A percentile compares a stretch with the other conserved stretches of the same genome.
phyloP scores from a whole-genome alignment of 1,140 invertebrate species.

The Capitella teleta region DNA sequence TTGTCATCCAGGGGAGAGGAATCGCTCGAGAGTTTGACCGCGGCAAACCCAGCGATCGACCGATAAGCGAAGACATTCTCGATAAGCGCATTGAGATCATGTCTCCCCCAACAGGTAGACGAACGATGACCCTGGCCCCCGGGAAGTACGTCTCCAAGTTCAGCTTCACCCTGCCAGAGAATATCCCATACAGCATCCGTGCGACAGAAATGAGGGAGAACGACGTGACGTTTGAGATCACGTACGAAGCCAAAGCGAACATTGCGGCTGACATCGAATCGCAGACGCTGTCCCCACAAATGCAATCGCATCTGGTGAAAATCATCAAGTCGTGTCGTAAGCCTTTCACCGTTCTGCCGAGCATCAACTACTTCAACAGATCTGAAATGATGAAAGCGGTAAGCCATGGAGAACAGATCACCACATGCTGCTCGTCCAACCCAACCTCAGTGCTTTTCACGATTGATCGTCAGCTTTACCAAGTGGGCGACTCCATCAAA shows the following conservation, averaged over 20 bases:
- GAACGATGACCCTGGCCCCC: slow-evolving; percentile 22
- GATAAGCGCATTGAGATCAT: slow-evolving; percentile 25
- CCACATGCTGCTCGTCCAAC: background rate
- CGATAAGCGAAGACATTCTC: slow-evolving; percentile 21
- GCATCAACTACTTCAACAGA: no score
- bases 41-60: slow-evolving; percentile 12
- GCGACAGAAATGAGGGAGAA: slow-evolving; percentile 20
- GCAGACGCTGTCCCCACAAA: no score
- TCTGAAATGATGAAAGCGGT: background rate
- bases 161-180: slow-evolving; percentile 20
- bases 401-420: background rate
- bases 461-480: background rate
- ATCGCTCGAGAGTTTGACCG: slow-evolving; percentile 13
- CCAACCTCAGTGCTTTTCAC: background rate
- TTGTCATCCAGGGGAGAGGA: slow-evolving; percentile 22
- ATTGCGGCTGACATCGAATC: background rate
- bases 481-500: background rate
- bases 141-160: slow-evolving; percentile 31
- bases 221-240: slow-evolving; percentile 21
- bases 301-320: no score
- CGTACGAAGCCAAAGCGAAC: slow-evolving; percentile 21
- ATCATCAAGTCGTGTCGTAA: background rate
- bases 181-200: slow-evolving; percentile 19
- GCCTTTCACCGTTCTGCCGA: background rate
- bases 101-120: slow-evolving; percentile 19